A percentile compares a stretch with the other conserved stretches of the same genome.
These are phyloP conservation scores for Cacatua alba DNA, from an alignment of 2,113 vertebrate genomes.

Conservation along the genomic window DNA sequence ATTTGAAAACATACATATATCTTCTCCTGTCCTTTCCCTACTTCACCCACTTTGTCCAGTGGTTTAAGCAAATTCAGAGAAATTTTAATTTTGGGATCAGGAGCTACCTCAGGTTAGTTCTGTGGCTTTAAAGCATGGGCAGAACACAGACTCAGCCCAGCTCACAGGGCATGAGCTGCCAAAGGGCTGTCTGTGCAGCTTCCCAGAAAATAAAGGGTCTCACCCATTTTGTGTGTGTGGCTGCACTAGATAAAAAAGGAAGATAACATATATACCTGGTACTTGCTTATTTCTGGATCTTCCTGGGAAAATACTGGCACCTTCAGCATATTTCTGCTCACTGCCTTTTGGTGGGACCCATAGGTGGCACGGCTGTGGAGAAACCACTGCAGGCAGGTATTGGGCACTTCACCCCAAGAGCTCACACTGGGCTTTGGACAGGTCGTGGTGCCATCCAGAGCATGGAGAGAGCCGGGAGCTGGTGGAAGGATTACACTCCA, in stretches of 20 bases:
- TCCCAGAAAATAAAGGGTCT: neutral
- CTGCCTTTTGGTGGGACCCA: neutral
- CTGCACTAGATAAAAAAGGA: neutral
- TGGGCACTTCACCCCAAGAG: neutral
- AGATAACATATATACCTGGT: neutral
- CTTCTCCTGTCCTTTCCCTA: neutral
- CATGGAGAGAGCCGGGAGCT: neutral
- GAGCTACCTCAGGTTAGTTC: neutral
- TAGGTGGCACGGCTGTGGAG: neutral
- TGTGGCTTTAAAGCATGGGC: neutral
- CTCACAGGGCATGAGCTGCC: rapidly evolving
- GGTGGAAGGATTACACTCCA: neutral
- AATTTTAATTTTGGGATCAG: neutral
- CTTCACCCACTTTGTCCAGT: neutral
- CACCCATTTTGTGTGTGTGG: neutral
- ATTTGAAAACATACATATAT: neutral
- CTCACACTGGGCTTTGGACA: rapidly evolving
- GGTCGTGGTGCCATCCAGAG: neutral
- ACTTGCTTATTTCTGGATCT: neutral
- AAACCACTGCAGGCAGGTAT: neutral
- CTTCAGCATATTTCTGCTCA: neutral
- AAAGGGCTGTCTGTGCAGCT: rapidly evolving
- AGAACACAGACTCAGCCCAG: neutral
- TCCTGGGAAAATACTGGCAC: neutral
- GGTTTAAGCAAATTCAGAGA: neutral